A percentile compares a stretch with the other conserved stretches of the same genome.
Evolutionary conservation across 2,888 invertebrate genomes (phyloP).

Genomic region (Rhagonycha lutea): DNA sequence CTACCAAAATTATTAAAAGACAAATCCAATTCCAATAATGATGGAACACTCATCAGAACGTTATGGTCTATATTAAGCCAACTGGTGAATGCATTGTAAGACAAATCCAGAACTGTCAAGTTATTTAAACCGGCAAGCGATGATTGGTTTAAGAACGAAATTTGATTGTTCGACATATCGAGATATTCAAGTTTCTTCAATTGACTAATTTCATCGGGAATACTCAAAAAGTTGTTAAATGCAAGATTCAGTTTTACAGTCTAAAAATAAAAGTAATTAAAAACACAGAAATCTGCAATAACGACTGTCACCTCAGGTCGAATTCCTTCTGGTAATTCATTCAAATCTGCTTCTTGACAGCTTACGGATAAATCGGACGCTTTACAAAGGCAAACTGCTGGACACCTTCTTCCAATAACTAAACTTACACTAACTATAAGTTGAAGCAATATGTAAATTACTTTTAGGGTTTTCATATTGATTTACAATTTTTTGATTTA

Average conservation of each 20-base stretch:
- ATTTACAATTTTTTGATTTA: background rate
- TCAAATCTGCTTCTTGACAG: background rate
- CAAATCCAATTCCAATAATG: slow-evolving; percentile 65
- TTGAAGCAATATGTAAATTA: background rate
- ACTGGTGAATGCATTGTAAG: slow-evolving; percentile 64
- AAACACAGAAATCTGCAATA: background rate
- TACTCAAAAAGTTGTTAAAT: slow-evolving; percentile 62
- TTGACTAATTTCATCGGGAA: slow-evolving; percentile 59
- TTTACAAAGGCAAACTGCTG: background rate
- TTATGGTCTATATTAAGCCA: slow-evolving; percentile 64
- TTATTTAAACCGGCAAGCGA: slow-evolving; percentile 60
- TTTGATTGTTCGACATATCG: slow-evolving; percentile 56
- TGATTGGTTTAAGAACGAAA: slow-evolving; percentile 37
- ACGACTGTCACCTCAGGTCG: background rate
- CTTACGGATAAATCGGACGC: background rate
- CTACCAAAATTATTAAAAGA: slow-evolving; percentile 63
- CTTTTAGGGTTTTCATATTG: background rate
- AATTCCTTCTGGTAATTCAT: background rate
- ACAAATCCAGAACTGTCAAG: slow-evolving; percentile 65
- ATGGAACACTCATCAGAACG: slow-evolving; percentile 56
- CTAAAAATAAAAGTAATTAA: slow-evolving; percentile 53
- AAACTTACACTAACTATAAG: background rate
- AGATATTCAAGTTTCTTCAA: slow-evolving; percentile 60
- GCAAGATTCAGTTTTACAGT: slow-evolving; percentile 68
- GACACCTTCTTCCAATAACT: background rate